Evolutionary conservation across 2,113 vertebrate species (phyloP).

Genomic region (Stomatorhinus ivindoensis): DNA sequence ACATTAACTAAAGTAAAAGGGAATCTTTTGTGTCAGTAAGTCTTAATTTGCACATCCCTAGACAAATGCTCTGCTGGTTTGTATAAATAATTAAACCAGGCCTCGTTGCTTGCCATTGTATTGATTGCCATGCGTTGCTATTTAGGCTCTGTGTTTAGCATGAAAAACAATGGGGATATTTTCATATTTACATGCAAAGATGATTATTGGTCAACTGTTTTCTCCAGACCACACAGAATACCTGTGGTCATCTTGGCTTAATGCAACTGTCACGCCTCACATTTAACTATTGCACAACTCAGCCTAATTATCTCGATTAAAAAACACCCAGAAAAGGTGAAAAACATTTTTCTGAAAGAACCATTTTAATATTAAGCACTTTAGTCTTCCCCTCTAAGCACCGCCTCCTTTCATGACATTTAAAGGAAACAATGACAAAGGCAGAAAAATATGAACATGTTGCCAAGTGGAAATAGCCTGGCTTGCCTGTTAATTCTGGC

Average conservation of each 20-base stretch:
- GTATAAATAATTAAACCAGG: neutral
- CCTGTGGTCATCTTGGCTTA: neutral
- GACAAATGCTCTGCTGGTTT: neutral
- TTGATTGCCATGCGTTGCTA: neutral
- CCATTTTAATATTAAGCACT: neutral
- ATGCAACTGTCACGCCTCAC: neutral
- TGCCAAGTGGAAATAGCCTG: neutral
- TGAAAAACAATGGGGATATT: neutral
- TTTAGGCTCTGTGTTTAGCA: neutral
- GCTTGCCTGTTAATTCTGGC: conserved; percentile 5
- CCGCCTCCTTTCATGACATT: neutral
- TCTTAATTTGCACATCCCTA: neutral
- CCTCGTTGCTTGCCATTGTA: neutral
- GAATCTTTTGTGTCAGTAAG: neutral
- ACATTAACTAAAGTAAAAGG: neutral
- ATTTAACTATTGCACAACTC: neutral
- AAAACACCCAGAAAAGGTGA: neutral
- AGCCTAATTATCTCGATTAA: neutral
- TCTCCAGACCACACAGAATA: neutral
- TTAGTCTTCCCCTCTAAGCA: neutral
- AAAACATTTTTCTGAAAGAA: neutral
- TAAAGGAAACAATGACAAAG: neutral
- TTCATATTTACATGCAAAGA: neutral
- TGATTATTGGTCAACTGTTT: neutral
- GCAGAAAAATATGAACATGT: neutral